These are phyloP conservation scores for Elegia similella DNA, from an alignment of 2,888 invertebrate species.

Conservation along the genomic window DNA sequence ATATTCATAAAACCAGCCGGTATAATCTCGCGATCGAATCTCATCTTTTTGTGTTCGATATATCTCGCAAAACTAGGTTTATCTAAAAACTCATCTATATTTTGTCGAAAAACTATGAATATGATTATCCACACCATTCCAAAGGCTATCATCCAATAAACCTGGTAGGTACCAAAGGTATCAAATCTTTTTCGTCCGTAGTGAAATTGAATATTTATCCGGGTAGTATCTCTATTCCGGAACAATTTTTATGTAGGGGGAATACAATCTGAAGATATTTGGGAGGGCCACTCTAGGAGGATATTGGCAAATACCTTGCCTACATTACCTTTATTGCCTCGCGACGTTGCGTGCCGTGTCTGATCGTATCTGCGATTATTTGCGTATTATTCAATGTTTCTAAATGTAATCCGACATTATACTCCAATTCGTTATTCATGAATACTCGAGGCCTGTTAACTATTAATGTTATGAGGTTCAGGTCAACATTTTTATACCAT, in stretches of 20 bases:
- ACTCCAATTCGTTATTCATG: constrained; percentile 48
- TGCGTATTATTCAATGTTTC: constrained; percentile 66
- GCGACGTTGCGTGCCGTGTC: constrained; percentile 68
- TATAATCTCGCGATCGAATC: constrained; percentile 19
- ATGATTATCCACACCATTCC: constrained; percentile 78
- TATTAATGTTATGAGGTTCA: not conserved
- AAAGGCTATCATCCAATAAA: constrained; percentile 79
- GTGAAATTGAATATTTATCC: constrained; percentile 82
- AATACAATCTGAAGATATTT: constrained; percentile 80
- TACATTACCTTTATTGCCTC: constrained; percentile 79
- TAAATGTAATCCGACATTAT: constrained; percentile 54
- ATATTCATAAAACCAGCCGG: constrained; percentile 19
- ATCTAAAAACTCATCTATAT: constrained; percentile 57
- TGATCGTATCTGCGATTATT: constrained; percentile 70
- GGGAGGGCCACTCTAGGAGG: constrained; percentile 76
- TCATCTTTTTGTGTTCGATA: constrained; percentile 16
- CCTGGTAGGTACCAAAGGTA: constrained; percentile 76
- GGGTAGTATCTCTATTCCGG: constrained; percentile 80
- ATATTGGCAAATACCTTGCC: constrained; percentile 80
- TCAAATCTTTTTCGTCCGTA: constrained; percentile 81
- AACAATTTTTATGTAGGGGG: constrained; percentile 81
- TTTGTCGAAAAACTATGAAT: constrained; percentile 75
- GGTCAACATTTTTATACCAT: not conserved
- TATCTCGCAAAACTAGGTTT: constrained; percentile 47
- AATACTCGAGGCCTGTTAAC: constrained; percentile 11